These are phyloP conservation scores for Pantherophis vulpinus DNA, from an alignment of 2,797 vertebrate genomes.

Conservation along the genomic window DNA sequence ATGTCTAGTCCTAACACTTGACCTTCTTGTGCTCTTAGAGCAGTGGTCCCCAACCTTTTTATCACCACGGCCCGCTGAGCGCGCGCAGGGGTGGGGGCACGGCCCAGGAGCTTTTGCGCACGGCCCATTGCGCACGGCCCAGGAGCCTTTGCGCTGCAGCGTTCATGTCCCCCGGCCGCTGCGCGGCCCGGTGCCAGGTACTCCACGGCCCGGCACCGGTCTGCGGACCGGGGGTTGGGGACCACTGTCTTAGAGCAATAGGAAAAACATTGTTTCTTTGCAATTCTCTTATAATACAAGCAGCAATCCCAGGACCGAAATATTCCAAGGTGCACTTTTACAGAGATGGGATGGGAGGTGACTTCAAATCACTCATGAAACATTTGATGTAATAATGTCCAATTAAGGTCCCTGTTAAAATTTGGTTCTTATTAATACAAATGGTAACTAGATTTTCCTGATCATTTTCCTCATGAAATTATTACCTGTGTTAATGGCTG, in stretches of 20 bases:
- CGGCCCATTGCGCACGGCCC: too few species aligned
- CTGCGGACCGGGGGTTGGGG: too few species aligned
- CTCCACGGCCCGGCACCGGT: too few species aligned
- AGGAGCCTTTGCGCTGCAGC: too few species aligned
- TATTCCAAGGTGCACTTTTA: background rate
- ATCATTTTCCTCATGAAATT: slow-evolving; percentile 62
- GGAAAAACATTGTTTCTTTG: background rate
- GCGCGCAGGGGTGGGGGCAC: too few species aligned
- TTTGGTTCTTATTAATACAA: slow-evolving; percentile 55
- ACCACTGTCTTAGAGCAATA: background rate
- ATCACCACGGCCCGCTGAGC: too few species aligned
- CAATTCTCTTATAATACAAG: background rate
- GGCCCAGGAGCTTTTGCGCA: too few species aligned
- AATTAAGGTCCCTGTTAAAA: slow-evolving; percentile 70
- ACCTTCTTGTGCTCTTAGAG: background rate
- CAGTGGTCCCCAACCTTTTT: too few species aligned
- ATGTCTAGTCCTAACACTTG: background rate
- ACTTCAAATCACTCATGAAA: slow-evolving; percentile 40
- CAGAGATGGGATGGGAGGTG: background rate
- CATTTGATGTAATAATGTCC: slow-evolving; percentile 58
- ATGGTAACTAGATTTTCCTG: slow-evolving; percentile 55
- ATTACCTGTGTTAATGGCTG: slow-evolving; percentile 58
- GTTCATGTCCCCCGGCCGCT: too few species aligned
- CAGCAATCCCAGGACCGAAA: background rate
- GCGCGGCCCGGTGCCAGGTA: too few species aligned